Percentiles rank a stretch among this genome's conserved stretches.
These are phyloP conservation scores for Psittacula echo DNA, from an alignment of 2,797 vertebrate genomes.

Conservation along the genomic window DNA sequence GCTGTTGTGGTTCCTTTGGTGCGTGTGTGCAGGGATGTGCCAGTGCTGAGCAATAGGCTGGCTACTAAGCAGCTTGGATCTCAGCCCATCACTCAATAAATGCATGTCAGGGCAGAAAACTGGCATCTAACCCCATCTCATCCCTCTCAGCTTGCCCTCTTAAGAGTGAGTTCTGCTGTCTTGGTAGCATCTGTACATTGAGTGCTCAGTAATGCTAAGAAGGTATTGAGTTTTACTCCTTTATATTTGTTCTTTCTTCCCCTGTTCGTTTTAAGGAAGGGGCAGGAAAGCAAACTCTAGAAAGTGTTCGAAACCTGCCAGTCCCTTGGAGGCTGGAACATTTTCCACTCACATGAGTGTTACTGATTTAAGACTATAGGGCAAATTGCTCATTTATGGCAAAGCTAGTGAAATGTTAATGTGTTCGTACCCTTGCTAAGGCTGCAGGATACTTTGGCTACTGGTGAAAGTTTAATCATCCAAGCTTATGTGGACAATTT, in stretches of 20 bases:
- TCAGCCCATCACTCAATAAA: neutral
- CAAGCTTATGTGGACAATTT: neutral
- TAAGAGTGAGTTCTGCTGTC: neutral
- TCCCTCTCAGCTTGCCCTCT: neutral
- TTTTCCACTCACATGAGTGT: neutral
- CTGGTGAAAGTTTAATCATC: conserved; percentile 24
- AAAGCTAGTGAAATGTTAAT: neutral
- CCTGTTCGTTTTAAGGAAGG: neutral
- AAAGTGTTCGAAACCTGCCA: neutral
- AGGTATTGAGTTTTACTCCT: neutral
- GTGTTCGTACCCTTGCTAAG: neutral
- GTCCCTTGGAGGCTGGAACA: neutral
- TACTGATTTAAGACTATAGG: neutral
- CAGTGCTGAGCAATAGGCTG: neutral
- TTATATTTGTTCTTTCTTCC: neutral
- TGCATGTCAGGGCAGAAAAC: neutral
- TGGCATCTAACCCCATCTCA: neutral
- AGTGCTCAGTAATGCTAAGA: neutral
- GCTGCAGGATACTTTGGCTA: neutral
- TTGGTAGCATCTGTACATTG: neutral
- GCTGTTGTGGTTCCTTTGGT: neutral
- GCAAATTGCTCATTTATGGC: neutral
- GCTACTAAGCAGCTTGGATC: neutral
- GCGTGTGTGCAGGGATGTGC: neutral
- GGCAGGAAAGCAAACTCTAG: neutral